These are phyloP conservation scores for Dendronephthya gigantea DNA, from an alignment of 64 coral and sea anemone genomes.

Conservation along the genomic window DNA sequence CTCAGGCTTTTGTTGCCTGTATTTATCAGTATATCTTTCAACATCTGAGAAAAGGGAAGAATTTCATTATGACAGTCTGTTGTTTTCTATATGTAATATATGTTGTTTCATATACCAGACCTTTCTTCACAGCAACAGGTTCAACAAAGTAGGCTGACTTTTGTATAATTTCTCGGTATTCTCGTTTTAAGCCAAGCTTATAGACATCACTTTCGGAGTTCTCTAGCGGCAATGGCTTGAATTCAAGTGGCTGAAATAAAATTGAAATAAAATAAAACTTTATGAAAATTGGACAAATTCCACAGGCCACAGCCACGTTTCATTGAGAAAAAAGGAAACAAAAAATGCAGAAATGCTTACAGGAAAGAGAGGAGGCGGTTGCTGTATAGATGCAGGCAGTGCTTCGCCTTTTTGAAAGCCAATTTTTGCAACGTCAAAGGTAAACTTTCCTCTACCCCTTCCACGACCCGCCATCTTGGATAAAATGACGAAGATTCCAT, in stretches of 20 bases:
- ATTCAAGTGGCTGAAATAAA: slow-evolving; percentile 52
- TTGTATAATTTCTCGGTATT: slow-evolving; percentile 59
- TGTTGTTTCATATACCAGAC: no score
- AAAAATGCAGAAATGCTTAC: slow-evolving; percentile 31
- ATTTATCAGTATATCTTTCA: slow-evolving; percentile 78
- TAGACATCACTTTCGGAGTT: slow-evolving; percentile 54
- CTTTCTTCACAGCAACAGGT: slow-evolving; percentile 56
- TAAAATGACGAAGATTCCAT: no score
- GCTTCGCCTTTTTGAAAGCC: slow-evolving; percentile 84
- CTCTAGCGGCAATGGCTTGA: slow-evolving; percentile 60
- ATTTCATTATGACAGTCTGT: not conserved
- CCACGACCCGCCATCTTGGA: slow-evolving; percentile 96
- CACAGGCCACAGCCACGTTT: not conserved
- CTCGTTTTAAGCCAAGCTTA: slow-evolving; percentile 61
- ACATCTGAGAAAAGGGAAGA: slow-evolving; percentile 59
- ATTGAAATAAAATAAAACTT: not conserved
- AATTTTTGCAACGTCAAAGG: slow-evolving; percentile 65
- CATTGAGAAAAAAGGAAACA: not conserved
- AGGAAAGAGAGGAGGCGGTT: slow-evolving; percentile 80
- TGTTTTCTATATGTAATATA: not conserved
- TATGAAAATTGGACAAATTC: not conserved
- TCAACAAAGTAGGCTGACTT: slow-evolving; percentile 73
- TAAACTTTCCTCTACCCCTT: slow-evolving; percentile 60
- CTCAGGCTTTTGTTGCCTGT: slow-evolving; percentile 50
- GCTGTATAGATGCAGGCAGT: slow-evolving; percentile 69